A percentile compares a stretch with the other conserved stretches of the same genome.
Evolutionary conservation across 1,140 invertebrate genomes (phyloP).

Genomic region (Amyelois transitella): DNA sequence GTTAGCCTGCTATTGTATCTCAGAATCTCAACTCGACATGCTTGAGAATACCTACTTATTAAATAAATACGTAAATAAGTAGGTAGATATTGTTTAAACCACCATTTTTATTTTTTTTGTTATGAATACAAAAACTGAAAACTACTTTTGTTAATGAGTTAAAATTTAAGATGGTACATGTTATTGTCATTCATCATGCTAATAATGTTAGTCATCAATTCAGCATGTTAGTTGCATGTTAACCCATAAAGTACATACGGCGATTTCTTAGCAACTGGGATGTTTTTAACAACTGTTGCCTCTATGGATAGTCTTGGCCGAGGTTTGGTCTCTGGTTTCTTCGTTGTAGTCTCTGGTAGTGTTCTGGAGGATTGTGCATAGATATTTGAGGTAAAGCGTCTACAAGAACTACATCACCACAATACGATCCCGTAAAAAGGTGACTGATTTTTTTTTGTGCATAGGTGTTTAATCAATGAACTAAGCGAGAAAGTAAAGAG

Average conservation of each 20-base stretch:
- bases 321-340: constrained; percentile 35
- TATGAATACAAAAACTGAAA: too few species aligned
- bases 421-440: too few species aligned
- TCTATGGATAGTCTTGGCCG: constrained; percentile 30
- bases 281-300: constrained; percentile 39
- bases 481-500: too few species aligned
- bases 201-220: neutral
- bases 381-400: constrained; percentile 4
- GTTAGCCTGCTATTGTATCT: too few species aligned
- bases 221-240: constrained; percentile 1
- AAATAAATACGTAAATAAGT: too few species aligned
- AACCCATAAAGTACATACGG: constrained; percentile 46
- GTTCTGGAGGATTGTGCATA: constrained; percentile 51
- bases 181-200: neutral
- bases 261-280: constrained; percentile 44
- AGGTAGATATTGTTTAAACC: too few species aligned
- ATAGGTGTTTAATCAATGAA: too few species aligned
- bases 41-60: too few species aligned
- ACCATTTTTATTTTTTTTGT: too few species aligned
- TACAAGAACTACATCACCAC: neutral
- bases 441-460: too few species aligned
- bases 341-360: constrained; percentile 42
- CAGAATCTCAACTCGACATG: too few species aligned
- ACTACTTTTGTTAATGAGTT: too few species aligned
- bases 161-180: neutral